Evolutionary conservation across 2,888 invertebrate genomes (phyloP).

Genomic region (Sabatieria punctata): DNA sequence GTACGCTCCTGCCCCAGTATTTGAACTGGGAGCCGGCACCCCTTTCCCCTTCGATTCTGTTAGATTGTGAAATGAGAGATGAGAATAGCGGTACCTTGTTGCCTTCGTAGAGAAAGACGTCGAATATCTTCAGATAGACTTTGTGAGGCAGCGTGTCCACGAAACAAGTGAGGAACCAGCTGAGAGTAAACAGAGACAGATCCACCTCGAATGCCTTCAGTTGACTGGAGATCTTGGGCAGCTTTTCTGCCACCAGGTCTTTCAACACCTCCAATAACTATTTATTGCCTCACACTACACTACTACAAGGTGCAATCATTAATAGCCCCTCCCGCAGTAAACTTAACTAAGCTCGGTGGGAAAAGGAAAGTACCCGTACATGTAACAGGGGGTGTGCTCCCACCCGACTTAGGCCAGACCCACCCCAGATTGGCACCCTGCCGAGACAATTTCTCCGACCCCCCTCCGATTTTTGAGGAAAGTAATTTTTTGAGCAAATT

Average conservation of each 20-base stretch:
- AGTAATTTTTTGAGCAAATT: too few relatives aligned
- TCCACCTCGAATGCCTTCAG: conserved; percentile 24
- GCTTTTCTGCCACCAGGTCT: conserved; percentile 40
- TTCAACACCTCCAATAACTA: conserved; percentile 37
- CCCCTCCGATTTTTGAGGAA: too few relatives aligned
- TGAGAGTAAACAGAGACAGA: conserved; percentile 39
- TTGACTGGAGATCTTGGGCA: conserved; percentile 37
- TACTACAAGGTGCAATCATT: background rate
- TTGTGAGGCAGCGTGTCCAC: conserved; percentile 40
- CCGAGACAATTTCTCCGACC: too few relatives aligned
- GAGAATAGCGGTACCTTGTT: conserved; percentile 37
- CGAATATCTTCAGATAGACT: conserved; percentile 41
- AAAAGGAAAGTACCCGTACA: too few relatives aligned
- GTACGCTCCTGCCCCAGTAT: too few relatives aligned
- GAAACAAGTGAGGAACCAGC: conserved; percentile 43
- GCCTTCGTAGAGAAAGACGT: conserved; percentile 42
- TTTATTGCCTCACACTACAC: background rate
- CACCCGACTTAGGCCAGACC: too few relatives aligned
- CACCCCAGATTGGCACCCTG: too few relatives aligned
- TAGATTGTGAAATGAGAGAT: background rate
- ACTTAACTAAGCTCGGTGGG: too few relatives aligned
- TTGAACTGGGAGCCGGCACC: too few relatives aligned
- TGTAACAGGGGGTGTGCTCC: too few relatives aligned
- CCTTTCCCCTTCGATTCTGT: too few relatives aligned
- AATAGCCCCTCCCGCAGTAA: too few relatives aligned